Base-by-base conservation (phyloP, 2,797 vertebrate species). In the Aulostomus chinensis region DNA sequence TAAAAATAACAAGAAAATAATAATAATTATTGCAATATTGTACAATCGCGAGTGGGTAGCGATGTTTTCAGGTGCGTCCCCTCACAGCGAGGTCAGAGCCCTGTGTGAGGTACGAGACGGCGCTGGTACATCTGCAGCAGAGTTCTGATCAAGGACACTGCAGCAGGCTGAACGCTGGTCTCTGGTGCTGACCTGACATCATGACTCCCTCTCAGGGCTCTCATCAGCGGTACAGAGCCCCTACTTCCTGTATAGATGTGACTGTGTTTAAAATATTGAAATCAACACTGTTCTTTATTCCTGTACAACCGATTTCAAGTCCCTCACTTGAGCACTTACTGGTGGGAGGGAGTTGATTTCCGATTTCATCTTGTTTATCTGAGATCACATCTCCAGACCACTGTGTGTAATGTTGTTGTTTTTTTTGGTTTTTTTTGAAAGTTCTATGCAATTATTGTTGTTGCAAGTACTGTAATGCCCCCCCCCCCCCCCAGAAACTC, bases 361-460 rank as follows among this genome's bases (percentile, higher is more conserved):
- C 5, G 29, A 25, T 46, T 62, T 42, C 6, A 51, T 61, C 15
- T 45, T 61, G 41, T 60, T 74, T 30, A 67, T 71, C 45, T 69
- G 49, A 81, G 60, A 60, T 58, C 50, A 28, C 31, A 35, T 82
- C 76, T 81, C 66, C 76, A 75, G 58, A 73, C 62, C 57, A 70
- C 63, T 58, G 40, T 64, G 62, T 78, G 58, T 75, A 45, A 64
- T 65, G 25, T 80, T n/a, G n/a, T n/a, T n/a, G n/a, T n/a, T n/a
- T n/a, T n/a, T n/a, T n/a, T n/a, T n/a, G 61, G 10, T 28, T 28
- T 28, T 20, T 32, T 84, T 76, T 58, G 33, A 68, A 76, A 70
- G 76, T 90, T 88, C 91, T 92, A 92, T 93, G 91, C 91, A 93
- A 92, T 81, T 85, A 64, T 70, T 70, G 71, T 84, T 71, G 64